Evolutionary conservation across 2,888 invertebrate species (phyloP).

Genomic region (Aricia artaxerxes): DNA sequence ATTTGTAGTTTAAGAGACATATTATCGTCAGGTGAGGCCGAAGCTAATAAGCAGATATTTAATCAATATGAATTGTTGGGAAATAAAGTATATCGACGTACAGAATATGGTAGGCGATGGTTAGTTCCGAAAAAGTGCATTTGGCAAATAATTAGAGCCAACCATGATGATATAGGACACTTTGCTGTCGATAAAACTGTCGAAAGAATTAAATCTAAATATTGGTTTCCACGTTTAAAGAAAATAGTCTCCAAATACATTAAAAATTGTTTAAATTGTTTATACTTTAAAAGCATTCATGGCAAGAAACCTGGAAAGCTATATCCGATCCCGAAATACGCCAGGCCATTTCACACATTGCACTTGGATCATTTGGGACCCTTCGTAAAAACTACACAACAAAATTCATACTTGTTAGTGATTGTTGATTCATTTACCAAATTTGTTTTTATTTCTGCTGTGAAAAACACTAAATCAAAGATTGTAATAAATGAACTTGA

Average conservation of each 20-base stretch:
- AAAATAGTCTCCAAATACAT: conserved; percentile 40
- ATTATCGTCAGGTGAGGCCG: conserved; percentile 34
- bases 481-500: too few species aligned
- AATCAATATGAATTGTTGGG: conserved; percentile 40
- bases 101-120: conserved; percentile 42
- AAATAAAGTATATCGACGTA: conserved; percentile 38
- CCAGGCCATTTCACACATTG: too few species aligned
- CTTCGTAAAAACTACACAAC: too few species aligned
- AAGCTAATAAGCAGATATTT: conserved; percentile 36
- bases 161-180: conserved; percentile 49
- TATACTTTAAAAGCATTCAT: too few species aligned
- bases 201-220: conserved; percentile 39
- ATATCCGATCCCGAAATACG: too few species aligned
- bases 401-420: conserved; percentile 42
- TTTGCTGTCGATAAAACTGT: conserved; percentile 37
- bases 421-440: conserved; percentile 42
- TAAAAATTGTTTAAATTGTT: too few species aligned
- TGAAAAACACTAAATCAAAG: too few species aligned
- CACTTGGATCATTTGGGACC: too few species aligned
- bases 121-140: conserved; percentile 43
- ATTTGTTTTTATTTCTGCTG: conserved; percentile 44
- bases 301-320: too few species aligned
- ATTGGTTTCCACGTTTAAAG: conserved; percentile 44
- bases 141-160: conserved; percentile 40
- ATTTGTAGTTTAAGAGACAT: conserved; percentile 32